A percentile compares a stretch with the other conserved stretches of the same genome.
Evolutionary conservation across 2,797 vertebrate species (phyloP).

Genomic region (Gambusia yucatana): DNA sequence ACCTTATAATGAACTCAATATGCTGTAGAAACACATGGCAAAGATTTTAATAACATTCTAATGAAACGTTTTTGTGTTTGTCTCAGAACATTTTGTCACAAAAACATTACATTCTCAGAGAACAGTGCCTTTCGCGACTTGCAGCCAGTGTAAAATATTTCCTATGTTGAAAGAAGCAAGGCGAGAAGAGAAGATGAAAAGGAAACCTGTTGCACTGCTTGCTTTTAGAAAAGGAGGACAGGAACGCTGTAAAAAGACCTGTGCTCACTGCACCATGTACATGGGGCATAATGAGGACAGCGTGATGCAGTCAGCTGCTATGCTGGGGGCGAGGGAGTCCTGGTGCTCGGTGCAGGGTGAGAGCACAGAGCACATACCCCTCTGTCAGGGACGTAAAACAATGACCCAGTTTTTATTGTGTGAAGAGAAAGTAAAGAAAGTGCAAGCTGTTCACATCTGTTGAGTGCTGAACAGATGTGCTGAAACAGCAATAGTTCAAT

Average conservation of each 20-base stretch:
- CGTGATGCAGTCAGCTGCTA: not conserved
- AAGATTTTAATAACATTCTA: not conserved
- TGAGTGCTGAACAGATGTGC: not conserved
- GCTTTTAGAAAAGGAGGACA: not conserved
- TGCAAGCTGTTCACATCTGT: not conserved
- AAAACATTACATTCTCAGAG: not conserved
- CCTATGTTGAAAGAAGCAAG: not conserved
- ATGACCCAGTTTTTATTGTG: not conserved
- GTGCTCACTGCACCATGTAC: not conserved
- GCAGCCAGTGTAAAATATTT: not conserved
- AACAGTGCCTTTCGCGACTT: not conserved
- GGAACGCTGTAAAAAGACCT: not conserved
- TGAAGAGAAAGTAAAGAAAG: not conserved
- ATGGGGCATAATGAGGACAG: conserved; percentile 3
- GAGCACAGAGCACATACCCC: not conserved
- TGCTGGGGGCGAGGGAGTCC: not conserved
- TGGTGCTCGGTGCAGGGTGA: not conserved
- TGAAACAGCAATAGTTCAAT: not conserved
- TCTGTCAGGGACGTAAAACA: not conserved
- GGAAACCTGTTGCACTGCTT: not conserved
- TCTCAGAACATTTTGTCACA: not conserved
- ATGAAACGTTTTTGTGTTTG: not conserved
- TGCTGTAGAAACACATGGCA: not conserved
- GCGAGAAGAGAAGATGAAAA: not conserved
- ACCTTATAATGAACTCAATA: not conserved